phyloP scores from a whole-genome alignment of 2,888 invertebrate genomes.

The Candidula unifasciata region DNA sequence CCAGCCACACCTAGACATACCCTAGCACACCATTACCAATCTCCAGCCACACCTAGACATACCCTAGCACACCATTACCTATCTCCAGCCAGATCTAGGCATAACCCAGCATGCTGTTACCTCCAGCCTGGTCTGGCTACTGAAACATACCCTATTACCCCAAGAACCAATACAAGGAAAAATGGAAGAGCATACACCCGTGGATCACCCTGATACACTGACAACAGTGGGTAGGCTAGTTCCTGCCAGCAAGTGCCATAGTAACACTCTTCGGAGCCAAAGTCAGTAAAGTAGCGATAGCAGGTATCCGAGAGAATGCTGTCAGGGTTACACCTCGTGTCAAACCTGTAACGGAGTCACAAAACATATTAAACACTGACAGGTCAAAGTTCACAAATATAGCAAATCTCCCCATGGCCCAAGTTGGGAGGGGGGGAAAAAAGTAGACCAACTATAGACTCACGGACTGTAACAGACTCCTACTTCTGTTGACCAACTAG shows the following conservation, averaged over 20 bases:
- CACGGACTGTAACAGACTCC: no score
- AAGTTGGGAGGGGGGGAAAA: no score
- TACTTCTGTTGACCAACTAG: no score
- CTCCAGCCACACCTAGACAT: no score
- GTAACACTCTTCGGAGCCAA: conserved; percentile 62
- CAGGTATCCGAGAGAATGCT: conserved; percentile 52
- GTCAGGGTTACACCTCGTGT: conserved; percentile 57
- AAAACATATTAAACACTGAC: neutral
- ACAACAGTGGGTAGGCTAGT: conserved; percentile 64
- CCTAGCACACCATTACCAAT: no score
- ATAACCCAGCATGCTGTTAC: neutral
- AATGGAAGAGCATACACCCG: conserved; percentile 58
- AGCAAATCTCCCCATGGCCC: no score
- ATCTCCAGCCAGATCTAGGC: neutral
- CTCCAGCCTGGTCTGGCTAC: conserved; percentile 55
- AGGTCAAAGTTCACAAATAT: no score
- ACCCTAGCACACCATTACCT: neutral
- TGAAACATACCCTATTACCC: conserved; percentile 63
- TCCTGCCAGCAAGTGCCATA: conserved; percentile 68
- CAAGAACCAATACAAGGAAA: conserved; percentile 60
- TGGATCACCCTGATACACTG: conserved; percentile 58
- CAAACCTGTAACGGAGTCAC: conserved; percentile 56
- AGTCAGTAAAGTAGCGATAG: conserved; percentile 57
- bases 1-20: no score
- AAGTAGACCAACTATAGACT: no score